Evolutionary conservation across 2,888 invertebrate genomes (phyloP).

Genomic region (Agrypnus murinus): DNA sequence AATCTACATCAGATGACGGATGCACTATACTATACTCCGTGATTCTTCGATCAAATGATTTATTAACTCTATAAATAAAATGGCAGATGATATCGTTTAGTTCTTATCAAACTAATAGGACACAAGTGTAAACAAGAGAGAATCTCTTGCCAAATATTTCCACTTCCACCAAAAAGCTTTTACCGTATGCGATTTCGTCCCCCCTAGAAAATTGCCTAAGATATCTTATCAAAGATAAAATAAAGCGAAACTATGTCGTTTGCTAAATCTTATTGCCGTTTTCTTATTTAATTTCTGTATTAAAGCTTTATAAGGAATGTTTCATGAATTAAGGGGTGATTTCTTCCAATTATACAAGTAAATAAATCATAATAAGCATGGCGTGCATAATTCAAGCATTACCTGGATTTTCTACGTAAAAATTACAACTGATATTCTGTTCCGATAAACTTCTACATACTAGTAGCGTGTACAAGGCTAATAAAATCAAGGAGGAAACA

Average conservation of each 20-base stretch:
- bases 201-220: neutral
- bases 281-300: conserved; percentile 8
- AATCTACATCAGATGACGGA: conserved; percentile 27
- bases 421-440: neutral
- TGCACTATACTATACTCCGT: conserved; percentile 22
- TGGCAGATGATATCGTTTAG: neutral
- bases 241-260: conserved; percentile 18
- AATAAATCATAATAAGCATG: conserved; percentile 7
- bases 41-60: conserved; percentile 26
- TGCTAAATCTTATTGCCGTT: conserved; percentile 9
- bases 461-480: neutral
- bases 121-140: conserved; percentile 25
- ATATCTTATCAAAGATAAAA: conserved; percentile 4
- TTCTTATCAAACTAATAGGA: conserved; percentile 26
- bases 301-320: too few relatives aligned
- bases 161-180: conserved; percentile 15
- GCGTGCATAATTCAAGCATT: conserved; percentile 1
- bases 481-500: conserved; percentile 2
- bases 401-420: neutral
- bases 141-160: conserved; percentile 15
- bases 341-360: conserved; percentile 19
- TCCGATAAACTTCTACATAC: neutral
- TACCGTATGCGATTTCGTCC: neutral
- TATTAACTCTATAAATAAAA: conserved; percentile 26
- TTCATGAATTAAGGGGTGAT: neutral